A percentile compares a stretch with the other conserved stretches of the same genome.
Evolutionary conservation across 1,140 invertebrate species (phyloP).

Genomic region (Prorops nasuta): DNA sequence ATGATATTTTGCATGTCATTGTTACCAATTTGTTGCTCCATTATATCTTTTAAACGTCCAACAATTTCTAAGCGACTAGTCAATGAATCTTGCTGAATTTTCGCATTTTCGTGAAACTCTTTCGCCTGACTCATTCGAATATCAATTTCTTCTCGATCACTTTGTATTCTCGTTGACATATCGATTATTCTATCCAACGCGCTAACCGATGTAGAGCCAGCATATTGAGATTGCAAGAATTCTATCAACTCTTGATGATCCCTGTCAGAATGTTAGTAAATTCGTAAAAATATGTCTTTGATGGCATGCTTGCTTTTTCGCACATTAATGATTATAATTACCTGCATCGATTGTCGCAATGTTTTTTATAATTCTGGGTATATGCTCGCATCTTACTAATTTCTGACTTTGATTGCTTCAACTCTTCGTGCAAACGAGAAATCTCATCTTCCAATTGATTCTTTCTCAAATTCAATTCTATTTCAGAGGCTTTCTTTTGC

Average conservation of each 20-base stretch:
- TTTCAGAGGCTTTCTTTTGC: conserved; percentile 33
- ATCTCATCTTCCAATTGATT: conserved; percentile 33
- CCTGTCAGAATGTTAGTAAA: conserved; percentile 16
- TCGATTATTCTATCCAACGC: conserved; percentile 34
- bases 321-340: conserved; percentile 13
- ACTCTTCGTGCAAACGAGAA: conserved; percentile 24
- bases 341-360: conserved; percentile 36
- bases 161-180: conserved; percentile 27
- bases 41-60: conserved; percentile 42
- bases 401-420: conserved; percentile 28
- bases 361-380: conserved; percentile 34
- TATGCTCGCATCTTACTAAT: conserved; percentile 26
- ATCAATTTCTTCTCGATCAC: conserved; percentile 36
- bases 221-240: conserved; percentile 42
- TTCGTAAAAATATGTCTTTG: not conserved
- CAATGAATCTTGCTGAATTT: conserved; percentile 35
- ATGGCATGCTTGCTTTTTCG: no score
- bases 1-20: conserved; percentile 33
- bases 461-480: conserved; percentile 30
- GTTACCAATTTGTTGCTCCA: conserved; percentile 44
- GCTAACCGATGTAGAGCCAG: conserved; percentile 38
- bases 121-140: conserved; percentile 33
- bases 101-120: conserved; percentile 23
- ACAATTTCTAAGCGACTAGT: conserved; percentile 39
- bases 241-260: conserved; percentile 34